Evolutionary conservation across 64 coral and sea anemone genomes (phyloP).

Genomic region (Hydrozoanthus tunicans): DNA sequence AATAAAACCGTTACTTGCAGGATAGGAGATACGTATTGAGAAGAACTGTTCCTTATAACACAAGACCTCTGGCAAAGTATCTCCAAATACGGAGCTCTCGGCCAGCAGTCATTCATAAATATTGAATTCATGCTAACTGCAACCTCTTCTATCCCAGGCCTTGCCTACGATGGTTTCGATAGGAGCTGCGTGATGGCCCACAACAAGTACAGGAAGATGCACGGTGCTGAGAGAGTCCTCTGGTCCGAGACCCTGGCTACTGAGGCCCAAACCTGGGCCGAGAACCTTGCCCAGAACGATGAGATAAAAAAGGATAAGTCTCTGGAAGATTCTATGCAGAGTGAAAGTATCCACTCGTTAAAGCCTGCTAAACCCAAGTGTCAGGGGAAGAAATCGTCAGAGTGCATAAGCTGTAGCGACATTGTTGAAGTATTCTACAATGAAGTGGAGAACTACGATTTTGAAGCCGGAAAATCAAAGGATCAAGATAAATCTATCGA

Average conservation of each 20-base stretch:
- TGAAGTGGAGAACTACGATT: constrained; percentile 62
- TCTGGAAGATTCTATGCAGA: constrained; percentile 26
- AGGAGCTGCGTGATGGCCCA: constrained; percentile 57
- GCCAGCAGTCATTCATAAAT: too few relatives aligned
- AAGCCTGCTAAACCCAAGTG: constrained; percentile 15
- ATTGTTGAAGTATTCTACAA: constrained; percentile 62
- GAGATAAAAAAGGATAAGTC: constrained; percentile 54
- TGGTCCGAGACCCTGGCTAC: constrained; percentile 62
- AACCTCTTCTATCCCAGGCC: not conserved
- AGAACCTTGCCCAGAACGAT: constrained; percentile 48
- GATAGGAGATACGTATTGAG: too few relatives aligned
- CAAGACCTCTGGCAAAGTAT: too few relatives aligned
- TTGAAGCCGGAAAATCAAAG: constrained; percentile 9
- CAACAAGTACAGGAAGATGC: constrained; percentile 53
- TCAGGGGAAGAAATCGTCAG: not conserved
- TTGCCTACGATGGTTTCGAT: constrained; percentile 64
- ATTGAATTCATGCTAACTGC: not conserved
- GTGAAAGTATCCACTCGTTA: constrained; percentile 57
- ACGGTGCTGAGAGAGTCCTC: constrained; percentile 21
- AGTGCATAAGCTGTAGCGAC: constrained; percentile 52
- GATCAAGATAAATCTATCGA: constrained; percentile 34
- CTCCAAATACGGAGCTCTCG: too few relatives aligned
- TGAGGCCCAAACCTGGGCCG: constrained; percentile 51
- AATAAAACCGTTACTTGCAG: too few relatives aligned
- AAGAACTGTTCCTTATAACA: too few relatives aligned